Evolutionary conservation across 2,113 vertebrate species (phyloP), one percentile per base, ranked within the genome.

Genomic region (Eclectus roratus): DNA sequence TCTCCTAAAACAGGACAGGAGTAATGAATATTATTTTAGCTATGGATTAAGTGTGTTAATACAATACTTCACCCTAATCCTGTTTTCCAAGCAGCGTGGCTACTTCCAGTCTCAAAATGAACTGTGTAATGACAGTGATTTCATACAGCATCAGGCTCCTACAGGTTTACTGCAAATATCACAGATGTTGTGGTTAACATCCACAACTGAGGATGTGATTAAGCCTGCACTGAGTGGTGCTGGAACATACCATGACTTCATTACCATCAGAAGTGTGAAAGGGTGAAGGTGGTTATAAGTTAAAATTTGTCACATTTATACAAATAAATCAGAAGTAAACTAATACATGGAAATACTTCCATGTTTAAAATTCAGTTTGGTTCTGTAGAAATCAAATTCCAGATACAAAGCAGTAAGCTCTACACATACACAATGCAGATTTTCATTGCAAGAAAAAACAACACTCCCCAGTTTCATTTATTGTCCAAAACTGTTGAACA

Each of bases 11-110:
- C 3, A 37, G 27, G 31, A 80, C 6, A 74, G 43, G 15, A 87
- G 46, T 24, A 91, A 89, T 72, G 21, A 84, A 61, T 73, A 87
- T 88, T 88, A 63, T 89, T 96, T 94, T 80, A 82, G 70, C 53
- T 88, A 60, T 39, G 78, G 73, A 76, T 91, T 66, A 82, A 69
- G 58, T 44, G 20, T 37, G 53, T 82, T 89, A 92, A 94, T 74
- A 92, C 24, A 82, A 93, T 58, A 73, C 74, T 91, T 94, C 31
- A 80, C 53, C 76, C 66, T 88, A 93, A 94, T 94, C 79, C 81
- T 85, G 63, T 80, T 95, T 93, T 50, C 63, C 39, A 29, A 94
- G 79, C 79, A 88, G 70, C 41, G 7, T 43, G 81, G 66, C 81
- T 88, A 49, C 85, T 83, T 49, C 58, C 4, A 82, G 2, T 37